phyloP scores from a whole-genome alignment of 2,888 invertebrate species.

The Embidobia sp. region DNA sequence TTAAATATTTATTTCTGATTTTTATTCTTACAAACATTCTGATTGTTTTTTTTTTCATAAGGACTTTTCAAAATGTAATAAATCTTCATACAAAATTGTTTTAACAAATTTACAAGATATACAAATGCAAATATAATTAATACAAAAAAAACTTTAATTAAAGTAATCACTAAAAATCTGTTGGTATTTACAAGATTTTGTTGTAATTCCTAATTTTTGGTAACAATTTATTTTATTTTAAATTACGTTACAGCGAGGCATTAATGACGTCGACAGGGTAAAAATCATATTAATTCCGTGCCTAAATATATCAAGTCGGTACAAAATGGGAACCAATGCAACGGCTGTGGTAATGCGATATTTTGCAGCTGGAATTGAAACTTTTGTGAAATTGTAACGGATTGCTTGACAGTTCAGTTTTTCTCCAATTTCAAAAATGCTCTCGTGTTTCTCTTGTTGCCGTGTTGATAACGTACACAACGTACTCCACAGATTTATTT shows the following conservation, averaged over 20 bases:
- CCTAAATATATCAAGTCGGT: constrained; percentile 53
- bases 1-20: too few relatives aligned
- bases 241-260: constrained; percentile 3
- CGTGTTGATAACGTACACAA: constrained; percentile 53
- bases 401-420: constrained; percentile 64
- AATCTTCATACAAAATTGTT: too few relatives aligned
- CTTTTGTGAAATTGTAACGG: constrained; percentile 67
- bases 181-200: too few relatives aligned
- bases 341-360: constrained; percentile 63
- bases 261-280: constrained; percentile 21
- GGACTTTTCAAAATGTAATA: too few relatives aligned
- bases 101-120: too few relatives aligned
- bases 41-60: too few relatives aligned
- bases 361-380: constrained; percentile 65
- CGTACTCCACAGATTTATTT: constrained; percentile 52
- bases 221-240: too few relatives aligned
- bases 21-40: too few relatives aligned
- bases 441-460: constrained; percentile 60
- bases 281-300: constrained; percentile 43
- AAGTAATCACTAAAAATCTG: too few relatives aligned
- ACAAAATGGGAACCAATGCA: constrained; percentile 60
- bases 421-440: constrained; percentile 66
- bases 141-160: too few relatives aligned
- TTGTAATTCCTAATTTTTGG: too few relatives aligned
- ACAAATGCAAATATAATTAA: too few relatives aligned